Conservation (phyloP, 2,797 vertebrate species). For the Anabas testudineus region DNA sequence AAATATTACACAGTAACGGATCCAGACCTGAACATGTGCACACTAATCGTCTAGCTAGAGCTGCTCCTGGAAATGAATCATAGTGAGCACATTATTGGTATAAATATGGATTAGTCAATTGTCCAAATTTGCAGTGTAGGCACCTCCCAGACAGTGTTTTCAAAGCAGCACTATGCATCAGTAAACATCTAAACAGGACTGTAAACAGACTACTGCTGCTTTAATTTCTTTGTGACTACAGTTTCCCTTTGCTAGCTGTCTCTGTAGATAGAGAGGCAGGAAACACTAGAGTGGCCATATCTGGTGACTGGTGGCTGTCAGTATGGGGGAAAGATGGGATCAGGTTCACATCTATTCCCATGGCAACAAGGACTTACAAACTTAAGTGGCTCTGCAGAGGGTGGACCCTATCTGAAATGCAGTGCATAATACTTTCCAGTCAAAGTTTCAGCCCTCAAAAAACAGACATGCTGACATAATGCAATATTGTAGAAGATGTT, state of each 20-base stretch:
- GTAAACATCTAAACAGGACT: not conserved
- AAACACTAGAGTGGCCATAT: conserved; percentile 71
- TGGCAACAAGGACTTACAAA: conserved; percentile 44
- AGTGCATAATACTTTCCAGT: not conserved
- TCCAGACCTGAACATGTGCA: conserved; percentile 20
- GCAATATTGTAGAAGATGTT: too few relatives aligned
- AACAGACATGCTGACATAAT: too few relatives aligned
- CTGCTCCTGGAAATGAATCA: not conserved
- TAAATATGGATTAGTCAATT: not conserved
- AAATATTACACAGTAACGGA: conserved; percentile 63
- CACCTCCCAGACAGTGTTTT: not conserved
- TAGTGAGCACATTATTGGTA: not conserved
- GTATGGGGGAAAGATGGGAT: conserved; percentile 56
- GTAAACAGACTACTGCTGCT: not conserved
- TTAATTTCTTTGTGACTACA: conserved; percentile 15
- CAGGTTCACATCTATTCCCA: conserved; percentile 62
- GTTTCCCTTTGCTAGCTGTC: conserved; percentile 35
- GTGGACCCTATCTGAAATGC: not conserved
- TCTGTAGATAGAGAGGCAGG: conserved; percentile 45
- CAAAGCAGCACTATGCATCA: conserved; percentile 11
- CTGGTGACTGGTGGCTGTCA: conserved; percentile 63
- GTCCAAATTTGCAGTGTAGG: not conserved
- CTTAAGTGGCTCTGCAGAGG: conserved; percentile 16
- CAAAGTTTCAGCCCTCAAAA: not conserved
- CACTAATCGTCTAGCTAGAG: not conserved